These are phyloP conservation scores for Pseudanteris insignis DNA, from an alignment of 2,888 invertebrate species.

Conservation along the genomic window DNA sequence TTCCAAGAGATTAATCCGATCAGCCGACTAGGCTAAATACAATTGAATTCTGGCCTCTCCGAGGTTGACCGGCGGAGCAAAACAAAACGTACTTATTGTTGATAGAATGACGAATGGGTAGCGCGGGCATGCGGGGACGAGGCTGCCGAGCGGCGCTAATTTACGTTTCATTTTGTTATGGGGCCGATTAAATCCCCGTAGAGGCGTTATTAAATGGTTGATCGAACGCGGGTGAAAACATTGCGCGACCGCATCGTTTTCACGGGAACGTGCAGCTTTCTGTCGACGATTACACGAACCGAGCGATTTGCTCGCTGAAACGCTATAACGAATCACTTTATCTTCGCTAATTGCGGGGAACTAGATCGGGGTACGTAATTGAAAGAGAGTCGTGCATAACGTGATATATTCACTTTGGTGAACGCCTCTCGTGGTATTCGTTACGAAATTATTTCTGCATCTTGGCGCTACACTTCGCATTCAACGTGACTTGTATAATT, in stretches of 20 bases:
- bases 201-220: conserved; percentile 45
- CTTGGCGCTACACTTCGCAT: conserved; percentile 19
- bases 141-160: conserved; percentile 36
- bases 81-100: conserved; percentile 26
- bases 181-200: conserved; percentile 39
- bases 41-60: conserved; percentile 17
- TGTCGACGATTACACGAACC: conserved; percentile 36
- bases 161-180: conserved; percentile 37
- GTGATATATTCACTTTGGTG: conserved; percentile 35
- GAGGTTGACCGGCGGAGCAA: conserved; percentile 15
- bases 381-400: conserved; percentile 45
- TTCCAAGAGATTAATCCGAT: conserved; percentile 1
- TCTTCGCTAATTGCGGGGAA: conserved; percentile 45
- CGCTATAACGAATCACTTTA: conserved; percentile 44
- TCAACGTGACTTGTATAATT: conserved; percentile 28
- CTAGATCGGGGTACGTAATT: conserved; percentile 42
- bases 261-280: conserved; percentile 36
- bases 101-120: conserved; percentile 30
- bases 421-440: conserved; percentile 25
- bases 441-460: conserved; percentile 35
- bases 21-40: conserved; percentile 7
- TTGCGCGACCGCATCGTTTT: conserved; percentile 32
- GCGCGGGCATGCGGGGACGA: neutral
- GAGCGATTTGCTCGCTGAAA: conserved; percentile 34
- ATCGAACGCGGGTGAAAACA: conserved; percentile 39